phyloP scores from a whole-genome alignment of 2,888 invertebrate genomes.

The Cerceris ruficornis region DNA sequence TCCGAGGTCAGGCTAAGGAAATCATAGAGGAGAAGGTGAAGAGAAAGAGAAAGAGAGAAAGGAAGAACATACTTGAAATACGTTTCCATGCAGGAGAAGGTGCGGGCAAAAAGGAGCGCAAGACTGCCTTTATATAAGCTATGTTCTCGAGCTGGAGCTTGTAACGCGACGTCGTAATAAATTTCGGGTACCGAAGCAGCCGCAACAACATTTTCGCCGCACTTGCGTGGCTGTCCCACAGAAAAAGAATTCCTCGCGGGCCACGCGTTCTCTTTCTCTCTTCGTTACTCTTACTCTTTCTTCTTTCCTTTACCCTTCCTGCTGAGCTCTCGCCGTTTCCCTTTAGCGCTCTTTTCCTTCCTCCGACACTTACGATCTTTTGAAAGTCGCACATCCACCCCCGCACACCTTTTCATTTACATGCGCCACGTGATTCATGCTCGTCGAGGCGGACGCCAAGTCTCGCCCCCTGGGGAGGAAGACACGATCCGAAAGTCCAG shows the following conservation, averaged over 20 bases:
- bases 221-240: constrained; percentile 43
- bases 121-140: constrained; percentile 56
- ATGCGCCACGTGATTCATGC: constrained; percentile 63
- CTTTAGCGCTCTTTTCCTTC: background rate
- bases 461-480: constrained; percentile 57
- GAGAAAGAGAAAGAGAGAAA: background rate
- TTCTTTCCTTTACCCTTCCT: constrained; percentile 7
- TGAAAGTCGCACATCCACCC: constrained; percentile 57
- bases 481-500: constrained; percentile 63
- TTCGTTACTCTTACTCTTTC: constrained; percentile 1
- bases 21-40: background rate
- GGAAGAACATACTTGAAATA: background rate
- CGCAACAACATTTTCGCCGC: constrained; percentile 57
- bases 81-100: background rate
- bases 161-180: constrained; percentile 66
- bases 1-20: background rate
- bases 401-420: constrained; percentile 65
- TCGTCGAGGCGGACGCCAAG: constrained; percentile 44
- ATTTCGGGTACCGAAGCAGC: constrained; percentile 57
- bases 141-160: constrained; percentile 46
- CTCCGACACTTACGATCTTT: constrained; percentile 58
- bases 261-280: constrained; percentile 14
- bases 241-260: constrained; percentile 45
- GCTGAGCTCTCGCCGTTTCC: constrained; percentile 3
- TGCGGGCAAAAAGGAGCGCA: constrained; percentile 35